Conservation (phyloP, 2,797 vertebrate genomes). For the Nannoperca australis region DNA sequence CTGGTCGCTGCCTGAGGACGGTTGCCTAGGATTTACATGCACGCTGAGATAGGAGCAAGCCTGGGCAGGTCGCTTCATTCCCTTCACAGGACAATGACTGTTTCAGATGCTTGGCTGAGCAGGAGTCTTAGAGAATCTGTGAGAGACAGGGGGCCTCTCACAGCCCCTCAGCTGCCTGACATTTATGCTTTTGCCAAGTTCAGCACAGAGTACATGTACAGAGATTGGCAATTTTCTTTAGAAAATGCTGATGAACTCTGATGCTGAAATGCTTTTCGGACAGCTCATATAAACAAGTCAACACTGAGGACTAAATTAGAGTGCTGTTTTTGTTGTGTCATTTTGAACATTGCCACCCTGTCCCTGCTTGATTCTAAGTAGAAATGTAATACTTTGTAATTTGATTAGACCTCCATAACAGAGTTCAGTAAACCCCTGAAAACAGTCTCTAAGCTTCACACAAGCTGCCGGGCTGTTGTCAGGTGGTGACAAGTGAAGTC, state of each 20-base stretch:
- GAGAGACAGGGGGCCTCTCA: slow-evolving; percentile 43
- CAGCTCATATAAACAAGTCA: slow-evolving; percentile 1
- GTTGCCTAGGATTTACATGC: slow-evolving; percentile 67
- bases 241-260: slow-evolving; percentile 29
- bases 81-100: slow-evolving; percentile 53
- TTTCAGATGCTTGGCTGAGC: slow-evolving; percentile 62
- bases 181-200: slow-evolving; percentile 53
- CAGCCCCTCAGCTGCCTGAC: slow-evolving; percentile 27
- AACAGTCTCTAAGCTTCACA: background rate
- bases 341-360: background rate
- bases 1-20: slow-evolving; percentile 35
- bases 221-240: background rate
- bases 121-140: slow-evolving; percentile 43
- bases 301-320: slow-evolving; percentile 11
- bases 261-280: slow-evolving; percentile 11
- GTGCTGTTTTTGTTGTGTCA: background rate
- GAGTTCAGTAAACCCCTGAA: slow-evolving; percentile 13
- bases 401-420: background rate
- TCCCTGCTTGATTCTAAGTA: slow-evolving; percentile 6
- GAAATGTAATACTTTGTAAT: background rate
- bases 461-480: background rate
- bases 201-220: slow-evolving; percentile 11
- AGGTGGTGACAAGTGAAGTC: background rate
- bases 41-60: slow-evolving; percentile 67
- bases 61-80: slow-evolving; percentile 62